Evolutionary conservation across 2,113 vertebrate genomes (phyloP).

Genomic region (Gavia stellata): DNA sequence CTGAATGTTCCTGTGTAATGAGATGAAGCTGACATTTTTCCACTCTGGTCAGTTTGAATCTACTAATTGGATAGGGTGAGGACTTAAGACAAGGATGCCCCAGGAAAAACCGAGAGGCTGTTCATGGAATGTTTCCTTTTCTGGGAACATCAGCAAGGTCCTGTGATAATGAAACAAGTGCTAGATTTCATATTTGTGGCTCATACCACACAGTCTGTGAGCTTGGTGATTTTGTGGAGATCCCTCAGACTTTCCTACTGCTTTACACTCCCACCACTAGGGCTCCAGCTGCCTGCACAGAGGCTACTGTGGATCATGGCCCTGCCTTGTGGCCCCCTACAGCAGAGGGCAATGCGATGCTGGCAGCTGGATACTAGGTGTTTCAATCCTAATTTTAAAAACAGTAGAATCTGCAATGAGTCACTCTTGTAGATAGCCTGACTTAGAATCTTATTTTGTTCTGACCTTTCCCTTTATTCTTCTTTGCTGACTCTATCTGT

Average conservation of each 20-base stretch:
- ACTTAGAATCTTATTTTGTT: background rate
- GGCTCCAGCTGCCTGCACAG: background rate
- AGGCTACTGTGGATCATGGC: background rate
- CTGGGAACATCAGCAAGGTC: background rate
- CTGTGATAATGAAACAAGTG: background rate
- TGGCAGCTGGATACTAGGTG: background rate
- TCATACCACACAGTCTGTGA: background rate
- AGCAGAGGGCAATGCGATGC: background rate
- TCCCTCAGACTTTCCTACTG: background rate
- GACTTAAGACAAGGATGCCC: background rate
- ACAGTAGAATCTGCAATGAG: background rate
- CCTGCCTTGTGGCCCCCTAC: too few relatives aligned
- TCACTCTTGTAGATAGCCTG: background rate
- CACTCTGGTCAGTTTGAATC: background rate
- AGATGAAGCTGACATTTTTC: background rate
- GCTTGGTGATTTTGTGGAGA: background rate
- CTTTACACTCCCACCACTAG: accelerated
- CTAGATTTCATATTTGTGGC: background rate
- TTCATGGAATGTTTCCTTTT: background rate
- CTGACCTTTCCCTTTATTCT: background rate
- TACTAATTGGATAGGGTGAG: background rate
- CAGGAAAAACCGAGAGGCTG: background rate
- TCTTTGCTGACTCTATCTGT: background rate
- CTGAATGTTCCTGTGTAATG: background rate
- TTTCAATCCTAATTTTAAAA: background rate